Conservation (phyloP, 2,888 invertebrate species). For the Netelia virgata region DNA sequence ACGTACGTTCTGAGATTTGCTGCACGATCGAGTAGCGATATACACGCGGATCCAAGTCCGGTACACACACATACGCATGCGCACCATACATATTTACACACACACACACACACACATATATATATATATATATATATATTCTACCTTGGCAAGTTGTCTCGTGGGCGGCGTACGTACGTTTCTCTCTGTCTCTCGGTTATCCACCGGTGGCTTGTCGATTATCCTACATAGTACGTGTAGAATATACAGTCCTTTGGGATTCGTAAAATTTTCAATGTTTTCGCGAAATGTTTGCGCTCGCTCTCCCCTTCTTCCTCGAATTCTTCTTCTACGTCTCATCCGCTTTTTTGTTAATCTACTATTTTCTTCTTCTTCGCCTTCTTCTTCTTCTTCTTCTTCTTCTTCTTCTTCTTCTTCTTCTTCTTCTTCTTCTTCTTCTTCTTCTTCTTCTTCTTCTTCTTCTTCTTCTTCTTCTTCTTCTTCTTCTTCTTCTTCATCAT, state of each 20-base stretch:
- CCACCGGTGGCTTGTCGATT: conserved; percentile 44
- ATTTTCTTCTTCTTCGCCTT: conserved; percentile 5
- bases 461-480: conserved; percentile 20
- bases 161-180: conserved; percentile 67
- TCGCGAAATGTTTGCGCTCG: conserved; percentile 26
- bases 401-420: conserved; percentile 11
- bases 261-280: conserved; percentile 53
- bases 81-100: conserved; percentile 37
- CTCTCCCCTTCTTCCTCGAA: conserved; percentile 49
- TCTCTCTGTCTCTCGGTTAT: conserved; percentile 35
- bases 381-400: neutral
- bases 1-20: conserved; percentile 37
- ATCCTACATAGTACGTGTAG: conserved; percentile 21
- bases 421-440: neutral
- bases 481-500: conserved; percentile 1
- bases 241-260: conserved; percentile 4
- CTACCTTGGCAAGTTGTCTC: conserved; percentile 61
- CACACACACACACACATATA: conserved; percentile 31
- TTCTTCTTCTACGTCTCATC: conserved; percentile 15
- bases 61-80: conserved; percentile 34
- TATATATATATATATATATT: conserved; percentile 34
- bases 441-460: conserved; percentile 30
- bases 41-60: conserved; percentile 70
- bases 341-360: conserved; percentile 5
- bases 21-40: conserved; percentile 63